Base-by-base conservation (phyloP, 2,888 invertebrate species). In the Scaptomyza polygonia region DNA sequence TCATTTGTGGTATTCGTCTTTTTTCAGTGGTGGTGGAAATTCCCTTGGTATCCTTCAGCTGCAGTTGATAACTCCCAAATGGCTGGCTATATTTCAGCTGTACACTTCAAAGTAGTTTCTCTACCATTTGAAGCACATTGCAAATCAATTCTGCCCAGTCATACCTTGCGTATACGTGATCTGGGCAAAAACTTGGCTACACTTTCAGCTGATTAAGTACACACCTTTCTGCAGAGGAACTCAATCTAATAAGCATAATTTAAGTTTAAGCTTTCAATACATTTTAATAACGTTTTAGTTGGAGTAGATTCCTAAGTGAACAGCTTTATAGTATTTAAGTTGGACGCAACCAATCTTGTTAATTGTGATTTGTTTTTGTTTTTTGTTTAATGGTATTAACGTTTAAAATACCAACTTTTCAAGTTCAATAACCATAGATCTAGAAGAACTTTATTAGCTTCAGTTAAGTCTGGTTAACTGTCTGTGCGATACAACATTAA, bases 201-300 rank as follows among this genome's bases (percentile, higher is more conserved):
- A 82, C 82, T 82, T 84, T 82, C 82, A 74, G 65, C 77, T 84
- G 82, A 82, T 84, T 79, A 77, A 82, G 85, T 72, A 82, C 82
- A 81, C 79, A 72, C 68, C 61, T 47, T 54, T 53, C 16, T 62
- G 40, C 14, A 25, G 9, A 25, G 9, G 18, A 18, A 67, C 44
- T 58, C 44, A 56, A 39, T 34, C 57, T 45, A 18, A 21, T 32
- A 9, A 3, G 21, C 36, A 21, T 21, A 45, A 14, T 44, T 16
- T 5, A 7, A 14, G 36, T 8, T 36, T 14, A 36, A 34, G n/a
- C 34, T 32, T 12, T 32, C 12, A 1, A 32, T 32, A 12, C 5
- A 12, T 12, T 12, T 32, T 5, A 32, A 32, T 32, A 12, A 1
- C 12, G 5, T 32, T 32, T 32, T 11, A 12, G 4, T 12, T 12